Evolutionary conservation across 2,113 vertebrate genomes (phyloP).

Genomic region (Puntigrus tetrazona): DNA sequence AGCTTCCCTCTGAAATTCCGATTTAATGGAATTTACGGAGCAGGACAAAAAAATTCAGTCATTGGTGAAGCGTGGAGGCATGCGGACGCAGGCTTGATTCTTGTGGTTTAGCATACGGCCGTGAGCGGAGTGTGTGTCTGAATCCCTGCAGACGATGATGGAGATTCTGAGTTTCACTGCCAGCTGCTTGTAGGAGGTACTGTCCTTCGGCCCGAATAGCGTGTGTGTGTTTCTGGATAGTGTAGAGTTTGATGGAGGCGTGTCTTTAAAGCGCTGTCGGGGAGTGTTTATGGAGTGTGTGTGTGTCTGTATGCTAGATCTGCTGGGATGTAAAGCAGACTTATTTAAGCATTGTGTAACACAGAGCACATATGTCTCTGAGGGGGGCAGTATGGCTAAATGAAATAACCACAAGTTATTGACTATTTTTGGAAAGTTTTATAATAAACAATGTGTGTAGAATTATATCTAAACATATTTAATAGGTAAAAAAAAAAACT

Average conservation of each 20-base stretch:
- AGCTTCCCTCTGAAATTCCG: slow-evolving; percentile 76
- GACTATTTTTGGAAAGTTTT: no score
- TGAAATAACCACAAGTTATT: no score
- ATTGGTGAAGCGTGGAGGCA: slow-evolving; percentile 64
- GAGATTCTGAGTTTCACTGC: background rate
- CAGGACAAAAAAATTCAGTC: slow-evolving; percentile 71
- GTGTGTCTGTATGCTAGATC: no score
- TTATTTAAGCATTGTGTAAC: background rate
- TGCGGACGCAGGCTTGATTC: slow-evolving; percentile 57
- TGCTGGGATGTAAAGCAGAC: background rate
- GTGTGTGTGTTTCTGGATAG: background rate
- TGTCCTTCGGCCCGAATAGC: background rate
- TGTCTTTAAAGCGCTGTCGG: background rate
- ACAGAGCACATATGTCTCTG: background rate
- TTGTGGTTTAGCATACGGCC: slow-evolving; percentile 44
- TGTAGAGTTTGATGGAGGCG: background rate
- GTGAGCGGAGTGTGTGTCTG: slow-evolving; percentile 55
- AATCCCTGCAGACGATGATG: background rate
- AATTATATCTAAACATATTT: no score
- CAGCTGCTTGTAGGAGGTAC: background rate
- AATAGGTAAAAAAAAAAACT: no score
- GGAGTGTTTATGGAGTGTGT: background rate
- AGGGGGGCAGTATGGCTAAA: no score
- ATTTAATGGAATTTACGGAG: slow-evolving; percentile 76
- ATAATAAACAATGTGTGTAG: no score